A percentile compares a stretch with the other conserved stretches of the same genome.
Evolutionary conservation across 2,797 vertebrate species (phyloP).

Genomic region (Taenioides sp.): DNA sequence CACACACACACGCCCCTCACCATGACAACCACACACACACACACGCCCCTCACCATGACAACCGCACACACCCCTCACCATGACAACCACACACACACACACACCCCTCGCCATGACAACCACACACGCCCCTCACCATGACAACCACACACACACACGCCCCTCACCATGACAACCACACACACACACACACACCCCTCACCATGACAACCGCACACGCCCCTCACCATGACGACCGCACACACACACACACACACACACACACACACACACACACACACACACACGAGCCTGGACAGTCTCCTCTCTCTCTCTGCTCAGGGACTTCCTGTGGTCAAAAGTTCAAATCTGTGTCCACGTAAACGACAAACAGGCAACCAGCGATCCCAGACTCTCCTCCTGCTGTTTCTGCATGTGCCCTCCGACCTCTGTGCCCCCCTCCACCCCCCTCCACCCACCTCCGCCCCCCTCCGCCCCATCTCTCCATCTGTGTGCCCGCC

Average conservation of each 20-base stretch:
- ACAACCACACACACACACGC: too few relatives aligned
- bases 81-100: too few relatives aligned
- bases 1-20: not conserved
- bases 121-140: not conserved
- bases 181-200: not conserved
- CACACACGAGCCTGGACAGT: too few relatives aligned
- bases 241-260: too few relatives aligned
- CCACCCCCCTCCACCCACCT: constrained; percentile 29
- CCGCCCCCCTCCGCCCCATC: constrained; percentile 22
- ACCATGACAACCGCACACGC: constrained; percentile 1
- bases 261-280: too few relatives aligned
- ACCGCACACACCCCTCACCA: too few relatives aligned
- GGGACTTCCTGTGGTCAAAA: constrained; percentile 71
- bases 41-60: too few relatives aligned
- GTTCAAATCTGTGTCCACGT: constrained; percentile 83
- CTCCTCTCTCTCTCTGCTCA: constrained; percentile 23
- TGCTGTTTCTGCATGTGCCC: constrained; percentile 64
- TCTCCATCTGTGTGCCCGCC: too few relatives aligned
- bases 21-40: not conserved
- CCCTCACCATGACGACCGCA: not conserved
- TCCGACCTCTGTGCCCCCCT: constrained; percentile 9
- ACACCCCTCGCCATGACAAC: not conserved
- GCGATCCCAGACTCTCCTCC: constrained; percentile 81
- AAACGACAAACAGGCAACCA: constrained; percentile 99
- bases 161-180: constrained; percentile 2